Percentiles rank a stretch among this genome's conserved stretches.
Evolutionary conservation across 2,113 vertebrate genomes (phyloP).

Genomic region (Melospiza melodia): DNA sequence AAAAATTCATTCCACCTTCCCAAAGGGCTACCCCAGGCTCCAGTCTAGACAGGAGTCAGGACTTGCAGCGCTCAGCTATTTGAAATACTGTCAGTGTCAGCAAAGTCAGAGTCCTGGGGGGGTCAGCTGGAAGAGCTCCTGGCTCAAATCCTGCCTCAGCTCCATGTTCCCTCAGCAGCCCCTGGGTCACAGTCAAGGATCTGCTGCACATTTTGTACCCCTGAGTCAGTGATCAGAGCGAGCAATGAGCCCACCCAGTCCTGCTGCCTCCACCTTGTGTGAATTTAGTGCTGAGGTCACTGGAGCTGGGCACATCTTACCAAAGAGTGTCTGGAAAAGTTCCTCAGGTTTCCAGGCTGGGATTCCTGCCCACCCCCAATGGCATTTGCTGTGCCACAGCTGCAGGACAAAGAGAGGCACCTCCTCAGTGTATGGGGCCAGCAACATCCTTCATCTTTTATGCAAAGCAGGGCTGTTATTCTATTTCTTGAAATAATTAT

Average conservation of each 20-base stretch:
- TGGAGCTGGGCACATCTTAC: not conserved
- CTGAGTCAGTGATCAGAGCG: not conserved
- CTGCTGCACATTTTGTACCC: not conserved
- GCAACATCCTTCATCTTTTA: not conserved
- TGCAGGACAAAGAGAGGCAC: not conserved
- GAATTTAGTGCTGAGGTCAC: not conserved
- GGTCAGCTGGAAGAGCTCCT: not conserved
- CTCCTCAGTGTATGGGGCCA: not conserved
- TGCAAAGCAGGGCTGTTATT: not conserved
- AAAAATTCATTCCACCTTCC: not conserved
- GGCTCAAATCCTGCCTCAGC: not conserved
- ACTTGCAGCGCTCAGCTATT: slow-evolving; percentile 15
- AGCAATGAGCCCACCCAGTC: rapidly evolving
- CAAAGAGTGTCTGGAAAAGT: not conserved
- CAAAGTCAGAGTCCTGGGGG: not conserved
- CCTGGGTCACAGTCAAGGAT: rapidly evolving
- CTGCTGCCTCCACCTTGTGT: not conserved
- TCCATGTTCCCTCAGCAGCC: not conserved
- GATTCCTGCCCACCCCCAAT: not conserved
- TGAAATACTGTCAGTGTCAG: slow-evolving; percentile 8
- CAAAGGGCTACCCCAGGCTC: not conserved
- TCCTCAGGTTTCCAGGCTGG: not conserved
- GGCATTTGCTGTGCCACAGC: not conserved
- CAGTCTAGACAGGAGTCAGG: not conserved
- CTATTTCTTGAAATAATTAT: not conserved